Evolutionary conservation across 2,797 vertebrate genomes (phyloP), one percentile per base, ranked within the genome.

Genomic region (Fistularia commersonii): DNA sequence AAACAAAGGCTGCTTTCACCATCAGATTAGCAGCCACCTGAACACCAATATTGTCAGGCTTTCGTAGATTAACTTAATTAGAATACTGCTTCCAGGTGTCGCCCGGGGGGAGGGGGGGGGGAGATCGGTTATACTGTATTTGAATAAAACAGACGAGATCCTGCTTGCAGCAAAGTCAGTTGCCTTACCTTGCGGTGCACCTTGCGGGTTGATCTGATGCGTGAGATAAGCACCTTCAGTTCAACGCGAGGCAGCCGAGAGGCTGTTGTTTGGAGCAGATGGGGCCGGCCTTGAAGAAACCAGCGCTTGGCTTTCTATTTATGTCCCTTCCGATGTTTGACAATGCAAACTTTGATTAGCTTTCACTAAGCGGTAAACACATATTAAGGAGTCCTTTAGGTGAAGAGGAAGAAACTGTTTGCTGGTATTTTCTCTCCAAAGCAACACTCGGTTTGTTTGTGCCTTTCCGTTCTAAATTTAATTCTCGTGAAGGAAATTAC

Each of bases 11-110:
- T 73, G 64, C 77, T 84, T 87, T 87, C 84, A 80, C 76, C 79
- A 82, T 84, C 80, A 79, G 77, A 87, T 88, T 80, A 80, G 41
- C 62, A 74, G 69, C 55, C 83, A 84, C 77, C 81, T 79, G 71
- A 85, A 87, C 78, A 72, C 77, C 75, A 79, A 79, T 82, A 79
- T 75, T 82, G 81, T 84, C 78, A 72, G 86, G 61, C 77, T 78
- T 86, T 89, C 67, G 74, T 80, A 81, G 80, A 85, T 88, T 87
- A 84, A 82, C 79, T 81, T 77, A 76, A 84, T 88, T 82, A 78
- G 74, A 85, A 85, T 83, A 80, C 85, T 73, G 82, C 77, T 81
- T 82, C 79, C 89, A 89, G 87, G 87, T 89, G 83, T 72, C 69
- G 74, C 72, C 74, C 66, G 62, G 10, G 81, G 75, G 64, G 58